Evolutionary conservation across 92 coral and sea anemone species (phyloP).

Genomic region (Anthopleura xanthogrammica): DNA sequence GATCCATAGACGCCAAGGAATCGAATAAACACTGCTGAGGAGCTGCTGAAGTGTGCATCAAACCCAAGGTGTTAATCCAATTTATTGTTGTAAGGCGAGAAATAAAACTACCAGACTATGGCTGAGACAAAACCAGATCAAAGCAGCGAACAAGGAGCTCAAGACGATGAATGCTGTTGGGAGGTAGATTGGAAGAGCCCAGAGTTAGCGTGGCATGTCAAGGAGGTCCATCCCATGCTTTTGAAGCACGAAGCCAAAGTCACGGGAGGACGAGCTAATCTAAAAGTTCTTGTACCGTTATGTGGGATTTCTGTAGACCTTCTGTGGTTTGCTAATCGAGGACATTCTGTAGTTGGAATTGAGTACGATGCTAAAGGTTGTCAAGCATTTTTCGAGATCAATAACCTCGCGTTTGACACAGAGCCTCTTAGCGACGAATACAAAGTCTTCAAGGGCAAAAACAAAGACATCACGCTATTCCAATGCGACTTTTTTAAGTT

Average conservation of each 20-base stretch:
- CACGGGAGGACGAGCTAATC: slow-evolving; percentile 23
- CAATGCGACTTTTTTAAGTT: slow-evolving; percentile 41
- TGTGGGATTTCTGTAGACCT: slow-evolving; percentile 39
- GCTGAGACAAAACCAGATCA: slow-evolving; percentile 19
- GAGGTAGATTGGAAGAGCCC: slow-evolving; percentile 23
- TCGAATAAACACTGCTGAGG: too few species aligned
- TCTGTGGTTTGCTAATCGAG: slow-evolving; percentile 31
- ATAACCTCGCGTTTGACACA: slow-evolving; percentile 22
- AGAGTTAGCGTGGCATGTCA: slow-evolving; percentile 25
- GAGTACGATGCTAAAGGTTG: slow-evolving; percentile 37
- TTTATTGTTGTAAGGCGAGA: neutral
- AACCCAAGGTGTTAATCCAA: too few species aligned
- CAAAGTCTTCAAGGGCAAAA: slow-evolving; percentile 37
- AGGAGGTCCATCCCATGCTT: slow-evolving; percentile 26
- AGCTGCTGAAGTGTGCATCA: too few species aligned
- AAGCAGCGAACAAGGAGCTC: neutral
- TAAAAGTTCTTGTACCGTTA: slow-evolving; percentile 32
- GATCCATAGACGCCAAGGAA: too few species aligned
- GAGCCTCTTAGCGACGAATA: slow-evolving; percentile 14
- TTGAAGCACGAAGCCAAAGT: slow-evolving; percentile 19
- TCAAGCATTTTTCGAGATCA: slow-evolving; percentile 29
- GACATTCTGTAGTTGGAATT: slow-evolving; percentile 31
- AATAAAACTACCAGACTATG: neutral
- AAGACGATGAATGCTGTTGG: slow-evolving; percentile 19
- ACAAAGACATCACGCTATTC: slow-evolving; percentile 32